Evolutionary conservation across 2,797 vertebrate species (phyloP), one percentile per base, ranked within the genome.

Genomic region (Trachops cirrhosus): DNA sequence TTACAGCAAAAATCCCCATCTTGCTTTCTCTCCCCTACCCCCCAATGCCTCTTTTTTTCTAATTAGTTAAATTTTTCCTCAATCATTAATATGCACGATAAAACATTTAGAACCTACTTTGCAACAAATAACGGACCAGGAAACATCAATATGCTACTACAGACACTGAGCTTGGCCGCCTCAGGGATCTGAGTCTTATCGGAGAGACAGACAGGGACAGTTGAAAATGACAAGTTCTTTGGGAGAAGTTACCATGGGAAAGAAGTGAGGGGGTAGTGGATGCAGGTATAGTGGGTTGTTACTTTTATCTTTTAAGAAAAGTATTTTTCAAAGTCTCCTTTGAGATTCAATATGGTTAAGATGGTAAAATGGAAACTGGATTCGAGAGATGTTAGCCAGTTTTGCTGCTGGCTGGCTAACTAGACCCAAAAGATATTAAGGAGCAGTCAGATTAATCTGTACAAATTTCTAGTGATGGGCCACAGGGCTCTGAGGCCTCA

Each of bases 241-340:
- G n/a, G 22, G 10, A 68, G 52, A 82, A 91, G 67, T 54, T 83
- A 71, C 46, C 5, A 0, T 62, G 34, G 39, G 34, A 64, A 74
- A 88, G 57, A 70, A 82, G 34, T 21, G 48, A 89, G 57, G 52
- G 21, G 34, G 9, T 37, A 67, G 48, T 19, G 8, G 44, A 62
- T 84, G 39, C 91, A 90, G 57, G 48, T 89, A 41, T 29, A 18
- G 32, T n/a, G 39, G n/a, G 12, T 78, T 73, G 88, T 52, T 78
- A 39, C 32, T 67, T 93, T 96, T 95, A 37, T 94, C 32, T 90
- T 95, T 79, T 92, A 94, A 87, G 50, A 75, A 57, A 78, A 79
- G 62, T 67, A 19, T 59, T 94, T 95, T 93, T 93, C 57, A 88
- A 59, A 86, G 52, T 85, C 71, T 96, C 93, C 80, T 93, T 59